A percentile compares a stretch with the other conserved stretches of the same genome.
phyloP scores from a whole-genome alignment of 2,113 vertebrate species.

The Eubucco bourcierii region DNA sequence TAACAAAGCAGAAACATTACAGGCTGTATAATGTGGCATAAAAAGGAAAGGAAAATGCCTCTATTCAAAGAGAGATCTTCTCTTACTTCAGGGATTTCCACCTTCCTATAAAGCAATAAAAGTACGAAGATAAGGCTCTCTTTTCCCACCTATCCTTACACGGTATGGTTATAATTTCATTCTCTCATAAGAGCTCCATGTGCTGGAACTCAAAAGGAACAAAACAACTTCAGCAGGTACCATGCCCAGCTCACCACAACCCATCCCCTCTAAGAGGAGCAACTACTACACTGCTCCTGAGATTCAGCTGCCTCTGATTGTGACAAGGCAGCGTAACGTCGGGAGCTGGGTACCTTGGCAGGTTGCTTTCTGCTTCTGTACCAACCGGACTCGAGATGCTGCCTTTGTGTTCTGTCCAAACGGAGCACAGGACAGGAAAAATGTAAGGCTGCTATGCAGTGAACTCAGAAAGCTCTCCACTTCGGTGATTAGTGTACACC shows the following conservation, averaged over 20 bases:
- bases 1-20: not conserved
- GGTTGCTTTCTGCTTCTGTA: not conserved
- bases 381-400: not conserved
- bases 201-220: not conserved
- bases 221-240: not conserved
- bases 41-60: not conserved
- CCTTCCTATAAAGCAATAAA: not conserved
- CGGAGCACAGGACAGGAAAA: not conserved
- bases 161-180: not conserved
- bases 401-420: not conserved
- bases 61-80: not conserved
- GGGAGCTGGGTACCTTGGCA: not conserved
- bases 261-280: not conserved
- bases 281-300: not conserved
- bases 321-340: too few species aligned
- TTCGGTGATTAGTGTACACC: not conserved
- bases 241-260: rapidly evolving
- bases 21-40: not conserved
- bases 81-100: not conserved
- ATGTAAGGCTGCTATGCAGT: rapidly evolving
- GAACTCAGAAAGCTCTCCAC: not conserved
- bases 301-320: not conserved
- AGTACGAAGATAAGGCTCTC: not conserved
- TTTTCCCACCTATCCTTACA: not conserved
- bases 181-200: not conserved